Evolutionary conservation across 2,113 vertebrate genomes (phyloP), one percentile per base, ranked within the genome.

Genomic region (Accipiter cooperii): DNA sequence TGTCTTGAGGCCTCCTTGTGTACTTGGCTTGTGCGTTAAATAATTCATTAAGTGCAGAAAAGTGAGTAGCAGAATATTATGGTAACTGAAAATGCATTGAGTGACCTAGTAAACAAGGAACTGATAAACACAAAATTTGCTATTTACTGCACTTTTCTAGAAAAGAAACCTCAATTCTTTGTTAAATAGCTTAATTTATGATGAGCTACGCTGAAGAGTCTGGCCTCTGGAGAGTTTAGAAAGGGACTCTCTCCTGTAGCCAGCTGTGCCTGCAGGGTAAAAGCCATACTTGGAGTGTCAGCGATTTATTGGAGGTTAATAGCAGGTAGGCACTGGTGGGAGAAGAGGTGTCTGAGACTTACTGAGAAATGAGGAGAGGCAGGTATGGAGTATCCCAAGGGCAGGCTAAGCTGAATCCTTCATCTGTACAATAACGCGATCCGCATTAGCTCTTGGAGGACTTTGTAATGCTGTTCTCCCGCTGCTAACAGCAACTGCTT

Each of bases 401-500:
- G 25, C 46, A 40, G 52, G 20, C 57, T 46, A 44, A 47, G 9
- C 46, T 1, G 1, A 65, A 31, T 61, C 26, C 29, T 65, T 70
- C 5, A 2, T 22, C 47, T 38, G 33, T 11, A 26, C 22, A 4
- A 4, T 8, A 38, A 11, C 1, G 10, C 19, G 6, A 46, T 9
- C 4, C 3, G 1, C 12, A 1, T 25, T 12, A 17, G 26, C 9
- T 73, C 88, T 31, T 12, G 25, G 49, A 51, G 38, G 31, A 16
- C 13, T 76, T 46, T 2, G n/a, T 42, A 10, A 44, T n/a, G 40
- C 54, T 34, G 8, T n/a, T 49, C 26, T 42, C 15, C 61, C 2
- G 6, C 18, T 64, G 36, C 33, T 58, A 19, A 58, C 38, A 54
- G 34, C 38, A 19, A 19, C 18, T 21, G 68, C 54, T 38, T 13